phyloP scores from a whole-genome alignment of 64 coral and sea anemone genomes.

The Porites australiensis region DNA sequence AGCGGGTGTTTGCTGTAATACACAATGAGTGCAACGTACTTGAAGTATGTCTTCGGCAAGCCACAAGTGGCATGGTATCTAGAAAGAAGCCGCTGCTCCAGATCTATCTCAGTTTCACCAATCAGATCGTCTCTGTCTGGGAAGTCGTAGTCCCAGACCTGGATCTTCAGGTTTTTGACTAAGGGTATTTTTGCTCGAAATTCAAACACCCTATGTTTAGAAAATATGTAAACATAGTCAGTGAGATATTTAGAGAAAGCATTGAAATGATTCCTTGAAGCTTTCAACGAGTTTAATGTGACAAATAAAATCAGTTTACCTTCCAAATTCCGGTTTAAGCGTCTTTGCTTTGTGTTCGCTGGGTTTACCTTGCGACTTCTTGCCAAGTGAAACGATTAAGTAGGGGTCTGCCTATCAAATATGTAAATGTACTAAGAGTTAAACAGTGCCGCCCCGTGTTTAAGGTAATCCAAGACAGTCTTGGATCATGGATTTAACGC shows the following conservation, averaged over 20 bases:
- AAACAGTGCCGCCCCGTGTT: no score
- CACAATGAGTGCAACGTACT: neutral
- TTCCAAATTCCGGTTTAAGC: conserved; percentile 75
- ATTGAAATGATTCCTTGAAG: no score
- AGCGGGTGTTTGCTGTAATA: no score
- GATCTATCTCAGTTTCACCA: conserved; percentile 80
- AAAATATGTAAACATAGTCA: neutral
- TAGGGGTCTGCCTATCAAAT: conserved; percentile 76
- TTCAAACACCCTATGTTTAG: conserved; percentile 66
- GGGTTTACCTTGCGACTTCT: conserved; percentile 34
- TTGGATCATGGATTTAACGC: no score
- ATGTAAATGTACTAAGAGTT: neutral
- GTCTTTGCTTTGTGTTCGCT: conserved; percentile 58
- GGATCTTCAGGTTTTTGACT: conserved; percentile 77
- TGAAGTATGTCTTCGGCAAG: conserved; percentile 74
- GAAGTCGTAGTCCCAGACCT: conserved; percentile 75
- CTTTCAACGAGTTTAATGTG: no score
- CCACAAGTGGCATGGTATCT: conserved; percentile 78
- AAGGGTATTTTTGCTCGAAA: conserved; percentile 70
- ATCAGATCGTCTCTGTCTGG: conserved; percentile 65
- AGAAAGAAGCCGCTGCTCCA: conserved; percentile 78
- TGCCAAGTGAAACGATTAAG: conserved; percentile 68
- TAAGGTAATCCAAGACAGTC: no score
- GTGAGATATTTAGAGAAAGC: neutral
- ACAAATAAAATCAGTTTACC: conserved; percentile 38